Conservation (phyloP, 2,888 invertebrate genomes). For the Bimastos eiseni region DNA sequence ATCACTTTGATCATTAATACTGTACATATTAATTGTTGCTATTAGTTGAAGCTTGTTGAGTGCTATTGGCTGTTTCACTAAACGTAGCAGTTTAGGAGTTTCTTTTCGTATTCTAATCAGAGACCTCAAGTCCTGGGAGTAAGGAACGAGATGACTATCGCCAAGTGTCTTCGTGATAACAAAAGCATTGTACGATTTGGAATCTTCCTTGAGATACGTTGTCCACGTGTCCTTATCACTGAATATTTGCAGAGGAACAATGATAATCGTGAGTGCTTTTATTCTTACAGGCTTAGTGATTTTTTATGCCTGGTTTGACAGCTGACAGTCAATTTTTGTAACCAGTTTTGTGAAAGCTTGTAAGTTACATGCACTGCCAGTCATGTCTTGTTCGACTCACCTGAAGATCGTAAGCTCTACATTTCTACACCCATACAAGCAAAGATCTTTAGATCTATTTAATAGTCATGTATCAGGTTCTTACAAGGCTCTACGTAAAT, state of each 20-base stretch:
- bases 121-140: conserved; percentile 42
- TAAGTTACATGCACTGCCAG: not conserved
- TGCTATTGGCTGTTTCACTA: not conserved
- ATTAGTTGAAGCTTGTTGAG: not conserved
- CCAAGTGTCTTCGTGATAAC: conserved; percentile 42
- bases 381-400: not conserved
- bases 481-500: not conserved
- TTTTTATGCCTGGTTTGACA: not conserved
- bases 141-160: conserved; percentile 42
- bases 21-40: not conserved
- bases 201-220: conserved; percentile 40
- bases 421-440: too few relatives aligned
- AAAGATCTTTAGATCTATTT: too few relatives aligned
- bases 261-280: conserved; percentile 39
- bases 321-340: not conserved
- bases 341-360: not conserved
- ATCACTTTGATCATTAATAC: not conserved
- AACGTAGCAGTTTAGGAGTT: not conserved
- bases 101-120: conserved; percentile 30
- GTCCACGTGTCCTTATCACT: conserved; percentile 37
- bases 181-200: conserved; percentile 41
- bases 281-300: not conserved
- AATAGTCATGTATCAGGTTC: not conserved
- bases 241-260: conserved; percentile 44
- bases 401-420: not conserved